phyloP scores from a whole-genome alignment of 2,888 invertebrate species.

The Rhopalosiphum nymphaeae region DNA sequence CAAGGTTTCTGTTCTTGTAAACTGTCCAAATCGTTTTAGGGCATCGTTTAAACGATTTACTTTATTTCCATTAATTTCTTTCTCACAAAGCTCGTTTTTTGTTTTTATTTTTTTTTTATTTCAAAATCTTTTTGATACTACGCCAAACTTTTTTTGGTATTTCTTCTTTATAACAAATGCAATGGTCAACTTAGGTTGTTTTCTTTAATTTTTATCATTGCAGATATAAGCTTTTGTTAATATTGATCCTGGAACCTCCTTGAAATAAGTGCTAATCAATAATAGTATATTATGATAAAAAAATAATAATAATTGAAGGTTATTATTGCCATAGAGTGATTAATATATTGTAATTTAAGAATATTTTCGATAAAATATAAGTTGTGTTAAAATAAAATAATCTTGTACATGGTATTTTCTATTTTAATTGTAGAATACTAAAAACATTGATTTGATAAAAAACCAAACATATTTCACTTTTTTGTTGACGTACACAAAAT shows the following conservation, averaged over 20 bases:
- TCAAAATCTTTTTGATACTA: constrained; percentile 34
- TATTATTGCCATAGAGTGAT: neutral
- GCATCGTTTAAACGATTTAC: constrained; percentile 43
- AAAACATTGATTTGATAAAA: neutral
- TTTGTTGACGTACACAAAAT: neutral
- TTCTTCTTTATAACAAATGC: constrained; percentile 9
- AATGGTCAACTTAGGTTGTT: neutral
- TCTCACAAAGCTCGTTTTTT: constrained; percentile 13
- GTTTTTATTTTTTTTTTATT: constrained; percentile 14
- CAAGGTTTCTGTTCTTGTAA: constrained; percentile 40
- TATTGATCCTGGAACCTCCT: neutral
- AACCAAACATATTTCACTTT: neutral
- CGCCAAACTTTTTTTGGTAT: constrained; percentile 9
- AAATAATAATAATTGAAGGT: neutral
- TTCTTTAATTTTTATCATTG: neutral
- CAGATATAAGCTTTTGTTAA: neutral
- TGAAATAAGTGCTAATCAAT: neutral
- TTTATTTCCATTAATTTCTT: constrained; percentile 47
- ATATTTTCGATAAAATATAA: neutral
- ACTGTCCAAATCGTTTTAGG: constrained; percentile 52
- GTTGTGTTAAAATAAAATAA: too few species aligned
- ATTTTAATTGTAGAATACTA: neutral
- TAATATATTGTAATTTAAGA: too few species aligned
- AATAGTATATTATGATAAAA: neutral
- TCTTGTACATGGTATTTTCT: too few species aligned